Base-by-base conservation (phyloP, 2,888 invertebrate genomes). In the Anoplius nigerrimus region DNA sequence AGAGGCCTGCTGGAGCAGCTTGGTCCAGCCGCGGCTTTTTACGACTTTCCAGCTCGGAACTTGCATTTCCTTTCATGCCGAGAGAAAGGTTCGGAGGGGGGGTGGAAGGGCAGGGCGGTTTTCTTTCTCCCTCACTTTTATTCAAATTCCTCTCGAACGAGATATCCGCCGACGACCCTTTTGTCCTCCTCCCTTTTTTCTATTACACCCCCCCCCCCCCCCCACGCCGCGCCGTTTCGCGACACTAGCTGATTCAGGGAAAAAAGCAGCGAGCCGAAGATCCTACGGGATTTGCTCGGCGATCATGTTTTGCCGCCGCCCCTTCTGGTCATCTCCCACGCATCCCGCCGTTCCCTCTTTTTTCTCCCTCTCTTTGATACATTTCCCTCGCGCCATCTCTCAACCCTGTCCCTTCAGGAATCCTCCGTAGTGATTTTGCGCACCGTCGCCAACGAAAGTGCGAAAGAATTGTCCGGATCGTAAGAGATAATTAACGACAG, bases 1-100 rank as follows among this genome's bases (percentile, higher is more conserved):
- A 54, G 62, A 53, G 15, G 64, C 48, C 56, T 43, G 43, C 42
- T n/a, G 16, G n/a, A 34, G 46, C 27, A 34, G 46, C 18, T 48
- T n/a, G 20, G 52, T 24, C 46, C 21, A 58, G 59, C 60, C 60
- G 58, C 45, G 58, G 69, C 54, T 73, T 68, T 71, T 78, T 78
- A 75, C 75, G 75, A 78, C 66, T 69, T 72, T 68, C 60, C 62
- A 62, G 42, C 56, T 66, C 59, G 66, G 66, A 78, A 71, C 68
- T 76, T 69, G 66, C 72, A 69, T 77, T 75, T 75, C 75, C 78
- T 75, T 57, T 52, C 45, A 51, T 42, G 45, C 11, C 21, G 21
- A 45, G 22, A 22, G 55, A 22, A 43, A 21, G 56, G 15, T 48
- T 34, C 56, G 3, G 6, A 20, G 22, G 13, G 11, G n/a, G 24